These are phyloP conservation scores for Lutra lutra DNA, from an alignment of 2,797 vertebrate species.

Conservation along the genomic window DNA sequence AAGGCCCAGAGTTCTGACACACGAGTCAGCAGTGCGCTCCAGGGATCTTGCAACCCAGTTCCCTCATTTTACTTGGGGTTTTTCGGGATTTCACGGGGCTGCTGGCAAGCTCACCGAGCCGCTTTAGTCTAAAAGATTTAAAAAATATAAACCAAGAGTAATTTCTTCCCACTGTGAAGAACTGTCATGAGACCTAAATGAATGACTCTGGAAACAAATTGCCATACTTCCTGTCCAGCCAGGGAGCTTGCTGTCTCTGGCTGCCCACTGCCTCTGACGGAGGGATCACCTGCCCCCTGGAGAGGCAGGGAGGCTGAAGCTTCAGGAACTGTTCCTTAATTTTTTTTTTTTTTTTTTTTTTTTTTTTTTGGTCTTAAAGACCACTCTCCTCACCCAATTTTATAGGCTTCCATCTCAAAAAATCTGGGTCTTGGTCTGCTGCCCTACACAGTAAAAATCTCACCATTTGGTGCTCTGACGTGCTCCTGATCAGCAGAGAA, in stretches of 20 bases:
- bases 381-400: not conserved
- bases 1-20: not conserved
- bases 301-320: not conserved
- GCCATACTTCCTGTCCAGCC: not conserved
- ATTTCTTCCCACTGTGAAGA: conserved; percentile 58
- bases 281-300: not conserved
- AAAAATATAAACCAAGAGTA: conserved; percentile 34
- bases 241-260: not conserved
- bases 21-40: not conserved
- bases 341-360: not conserved
- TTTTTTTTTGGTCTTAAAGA: not conserved
- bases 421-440: not conserved
- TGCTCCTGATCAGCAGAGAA: not conserved
- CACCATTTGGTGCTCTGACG: not conserved
- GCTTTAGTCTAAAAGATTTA: not conserved
- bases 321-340: not conserved
- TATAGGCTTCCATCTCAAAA: not conserved
- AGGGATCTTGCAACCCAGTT: not conserved
- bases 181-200: conserved; percentile 58
- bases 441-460: not conserved
- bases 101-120: not conserved
- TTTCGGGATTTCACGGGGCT: not conserved
- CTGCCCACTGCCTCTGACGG: not conserved
- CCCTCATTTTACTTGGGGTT: not conserved
- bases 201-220: conserved; percentile 56